phyloP scores from a whole-genome alignment of 2,888 invertebrate genomes.

The Lithophane semibrunnea region DNA sequence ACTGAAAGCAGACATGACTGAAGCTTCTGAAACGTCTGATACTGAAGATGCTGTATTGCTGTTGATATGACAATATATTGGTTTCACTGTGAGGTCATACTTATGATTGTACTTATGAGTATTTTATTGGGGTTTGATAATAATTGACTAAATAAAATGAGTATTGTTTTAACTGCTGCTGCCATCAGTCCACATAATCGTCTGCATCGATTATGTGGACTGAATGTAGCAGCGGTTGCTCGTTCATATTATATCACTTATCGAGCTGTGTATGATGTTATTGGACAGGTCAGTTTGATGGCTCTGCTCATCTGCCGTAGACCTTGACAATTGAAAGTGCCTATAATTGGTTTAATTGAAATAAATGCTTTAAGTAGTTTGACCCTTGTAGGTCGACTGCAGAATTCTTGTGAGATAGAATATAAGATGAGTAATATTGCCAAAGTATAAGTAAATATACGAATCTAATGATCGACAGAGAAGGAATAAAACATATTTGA shows the following conservation, averaged over 20 bases:
- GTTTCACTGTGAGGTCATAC: neutral
- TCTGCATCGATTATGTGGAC: neutral
- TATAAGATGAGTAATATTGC: neutral
- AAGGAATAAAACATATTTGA: neutral
- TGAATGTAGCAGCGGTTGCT: neutral
- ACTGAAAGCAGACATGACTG: neutral
- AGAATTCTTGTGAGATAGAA: neutral
- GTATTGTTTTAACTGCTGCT: no score
- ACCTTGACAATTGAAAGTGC: neutral
- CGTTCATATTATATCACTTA: neutral
- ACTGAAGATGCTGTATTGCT: neutral
- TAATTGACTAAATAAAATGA: neutral
- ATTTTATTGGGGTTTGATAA: neutral
- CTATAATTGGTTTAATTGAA: neutral
- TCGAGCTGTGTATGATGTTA: neutral
- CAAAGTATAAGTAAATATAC: neutral
- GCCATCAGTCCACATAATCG: no score
- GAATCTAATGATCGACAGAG: neutral
- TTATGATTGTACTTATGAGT: no score
- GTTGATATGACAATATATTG: neutral
- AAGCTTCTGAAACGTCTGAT: neutral
- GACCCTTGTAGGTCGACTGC: neutral
- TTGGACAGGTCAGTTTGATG: neutral
- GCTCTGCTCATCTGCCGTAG: neutral
- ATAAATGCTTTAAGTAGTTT: neutral